These are phyloP conservation scores for Anthrax anthrax DNA, from an alignment of 2,888 invertebrate genomes.

Conservation along the genomic window DNA sequence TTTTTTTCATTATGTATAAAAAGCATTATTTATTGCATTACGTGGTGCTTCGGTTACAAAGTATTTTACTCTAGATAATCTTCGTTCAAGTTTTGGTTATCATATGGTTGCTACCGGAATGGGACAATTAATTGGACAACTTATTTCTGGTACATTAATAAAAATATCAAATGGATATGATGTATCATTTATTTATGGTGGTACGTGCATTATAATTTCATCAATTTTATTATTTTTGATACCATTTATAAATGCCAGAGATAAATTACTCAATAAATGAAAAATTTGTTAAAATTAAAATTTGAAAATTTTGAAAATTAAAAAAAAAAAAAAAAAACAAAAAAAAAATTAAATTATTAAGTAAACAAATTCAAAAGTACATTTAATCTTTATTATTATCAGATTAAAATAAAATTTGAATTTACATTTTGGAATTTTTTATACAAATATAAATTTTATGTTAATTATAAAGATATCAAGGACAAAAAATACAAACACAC, in stretches of 20 bases:
- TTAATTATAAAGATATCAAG: no score
- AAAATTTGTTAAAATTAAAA: no score
- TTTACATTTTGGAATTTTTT: no score
- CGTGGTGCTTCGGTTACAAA: constrained; percentile 65
- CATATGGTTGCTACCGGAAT: constrained; percentile 60
- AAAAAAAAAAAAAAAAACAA: no score
- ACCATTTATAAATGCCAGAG: neutral
- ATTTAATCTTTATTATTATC: no score
- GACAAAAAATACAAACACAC: no score
- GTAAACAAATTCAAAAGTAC: no score
- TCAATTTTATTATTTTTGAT: neutral
- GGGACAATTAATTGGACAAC: constrained; percentile 50
- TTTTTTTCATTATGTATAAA: constrained; percentile 10
- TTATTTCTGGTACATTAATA: constrained; percentile 28
- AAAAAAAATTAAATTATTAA: no score
- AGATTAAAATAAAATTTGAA: no score
- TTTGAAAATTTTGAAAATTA: no score
- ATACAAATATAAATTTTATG: no score
- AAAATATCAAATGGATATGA: constrained; percentile 15
- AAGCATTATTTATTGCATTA: constrained; percentile 61
- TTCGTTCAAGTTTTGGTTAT: constrained; percentile 68
- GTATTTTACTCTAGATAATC: constrained; percentile 54
- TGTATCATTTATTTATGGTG: constrained; percentile 16
- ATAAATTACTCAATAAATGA: neutral
- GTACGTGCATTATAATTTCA: neutral